A percentile compares a stretch with the other conserved stretches of the same genome.
Conservation (phyloP, 2,797 vertebrate genomes). For the Hemitrygon akajei region DNA sequence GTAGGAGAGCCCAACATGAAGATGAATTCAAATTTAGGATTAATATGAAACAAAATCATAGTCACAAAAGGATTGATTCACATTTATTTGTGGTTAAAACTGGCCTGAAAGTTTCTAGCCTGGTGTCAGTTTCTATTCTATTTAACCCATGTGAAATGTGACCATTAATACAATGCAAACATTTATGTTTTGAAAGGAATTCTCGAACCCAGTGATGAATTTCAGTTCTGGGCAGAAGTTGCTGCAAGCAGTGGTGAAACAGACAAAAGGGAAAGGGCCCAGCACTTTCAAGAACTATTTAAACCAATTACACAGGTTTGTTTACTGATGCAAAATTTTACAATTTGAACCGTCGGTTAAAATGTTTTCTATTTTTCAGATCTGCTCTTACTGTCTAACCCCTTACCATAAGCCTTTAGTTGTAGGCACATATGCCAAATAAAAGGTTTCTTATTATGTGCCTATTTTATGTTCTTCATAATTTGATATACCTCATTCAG, state of each 20-base stretch:
- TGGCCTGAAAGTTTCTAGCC: neutral
- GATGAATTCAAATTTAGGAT: too few species aligned
- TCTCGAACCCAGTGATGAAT: constrained; percentile 83
- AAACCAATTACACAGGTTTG: constrained; percentile 77
- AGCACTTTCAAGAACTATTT: constrained; percentile 76
- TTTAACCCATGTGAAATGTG: neutral
- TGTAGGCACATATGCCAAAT: too few species aligned
- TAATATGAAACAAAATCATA: too few species aligned
- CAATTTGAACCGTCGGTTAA: neutral
- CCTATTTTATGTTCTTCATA: too few species aligned
- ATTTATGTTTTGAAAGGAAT: constrained; percentile 65
- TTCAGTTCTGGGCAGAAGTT: constrained; percentile 85
- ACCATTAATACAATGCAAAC: neutral
- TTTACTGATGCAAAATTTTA: constrained; percentile 38
- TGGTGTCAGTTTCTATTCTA: neutral
- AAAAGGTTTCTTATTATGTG: too few species aligned
- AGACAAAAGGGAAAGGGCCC: constrained; percentile 69
- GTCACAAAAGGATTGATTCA: too few species aligned
- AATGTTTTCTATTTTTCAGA: neutral
- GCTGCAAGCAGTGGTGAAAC: constrained; percentile 65
- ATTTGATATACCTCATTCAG: too few species aligned
- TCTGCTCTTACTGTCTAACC: too few species aligned
- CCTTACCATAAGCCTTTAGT: too few species aligned
- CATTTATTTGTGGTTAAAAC: too few species aligned
- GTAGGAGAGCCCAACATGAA: too few species aligned